These are phyloP conservation scores for Oreochromis spilurus DNA, from an alignment of 2,113 vertebrate species.

Conservation along the genomic window DNA sequence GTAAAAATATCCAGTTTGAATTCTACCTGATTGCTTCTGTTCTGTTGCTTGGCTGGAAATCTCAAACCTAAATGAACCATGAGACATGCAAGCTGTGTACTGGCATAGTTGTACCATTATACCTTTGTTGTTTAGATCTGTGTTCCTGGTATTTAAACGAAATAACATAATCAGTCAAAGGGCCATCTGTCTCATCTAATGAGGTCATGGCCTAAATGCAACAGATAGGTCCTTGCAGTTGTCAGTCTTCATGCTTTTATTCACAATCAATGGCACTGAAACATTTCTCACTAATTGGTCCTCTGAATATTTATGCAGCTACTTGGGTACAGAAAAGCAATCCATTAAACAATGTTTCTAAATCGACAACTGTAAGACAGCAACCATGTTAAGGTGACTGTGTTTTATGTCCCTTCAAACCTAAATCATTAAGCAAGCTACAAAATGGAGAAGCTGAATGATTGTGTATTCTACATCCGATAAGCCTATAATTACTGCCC, in stretches of 20 bases:
- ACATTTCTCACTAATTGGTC: slow-evolving; percentile 7
- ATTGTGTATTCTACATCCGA: slow-evolving; percentile 31
- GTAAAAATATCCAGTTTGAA: background rate
- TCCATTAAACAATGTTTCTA: background rate
- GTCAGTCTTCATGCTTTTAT: background rate
- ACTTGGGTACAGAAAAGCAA: background rate
- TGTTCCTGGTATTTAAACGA: background rate
- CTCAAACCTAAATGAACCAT: background rate
- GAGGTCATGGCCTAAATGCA: background rate
- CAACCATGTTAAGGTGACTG: background rate
- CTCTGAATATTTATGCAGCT: slow-evolving; percentile 15
- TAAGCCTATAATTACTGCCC: slow-evolving; percentile 50
- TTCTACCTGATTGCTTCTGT: background rate
- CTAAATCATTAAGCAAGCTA: slow-evolving; percentile 29
- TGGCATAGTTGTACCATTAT: background rate
- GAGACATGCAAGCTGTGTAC: too few species aligned
- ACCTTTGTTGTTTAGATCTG: background rate
- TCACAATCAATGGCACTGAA: background rate
- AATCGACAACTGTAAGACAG: slow-evolving; percentile 11
- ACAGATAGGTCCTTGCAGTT: background rate
- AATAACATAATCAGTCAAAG: background rate
- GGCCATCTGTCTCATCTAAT: background rate
- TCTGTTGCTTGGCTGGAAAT: background rate
- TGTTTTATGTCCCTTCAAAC: background rate
- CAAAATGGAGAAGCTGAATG: slow-evolving; percentile 24